Percentiles rank a stretch among this genome's conserved stretches.
Conservation (phyloP, 1,140 invertebrate species). For the Pogonomyrmex californicus region DNA sequence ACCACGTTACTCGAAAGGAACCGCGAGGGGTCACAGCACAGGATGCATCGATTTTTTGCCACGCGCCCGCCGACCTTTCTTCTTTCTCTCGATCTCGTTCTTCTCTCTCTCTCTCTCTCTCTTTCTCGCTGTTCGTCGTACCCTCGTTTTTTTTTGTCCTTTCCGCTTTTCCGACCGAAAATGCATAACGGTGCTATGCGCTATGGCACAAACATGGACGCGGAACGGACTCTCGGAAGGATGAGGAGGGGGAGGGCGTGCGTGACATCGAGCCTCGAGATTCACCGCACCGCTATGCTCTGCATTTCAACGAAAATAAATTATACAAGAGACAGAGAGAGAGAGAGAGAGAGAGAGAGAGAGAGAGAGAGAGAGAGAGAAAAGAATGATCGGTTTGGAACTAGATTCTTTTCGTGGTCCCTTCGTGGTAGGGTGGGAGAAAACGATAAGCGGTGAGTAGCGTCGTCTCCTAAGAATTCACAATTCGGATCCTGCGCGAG, state of each 20-base stretch:
- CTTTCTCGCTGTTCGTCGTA: not conserved
- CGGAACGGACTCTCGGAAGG: constrained; percentile 25
- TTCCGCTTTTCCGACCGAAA: constrained; percentile 65
- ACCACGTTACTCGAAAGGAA: constrained; percentile 52
- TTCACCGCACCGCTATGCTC: constrained; percentile 26
- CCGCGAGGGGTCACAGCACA: constrained; percentile 71
- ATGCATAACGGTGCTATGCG: constrained; percentile 83
- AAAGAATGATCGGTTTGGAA: not conserved
- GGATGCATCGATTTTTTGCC: constrained; percentile 77
- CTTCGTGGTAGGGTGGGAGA: not conserved
- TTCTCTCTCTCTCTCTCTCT: constrained; percentile 23
- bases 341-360: not conserved
- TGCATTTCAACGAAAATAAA: constrained; percentile 36
- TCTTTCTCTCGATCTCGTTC: constrained; percentile 35
- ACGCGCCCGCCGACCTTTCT: constrained; percentile 40
- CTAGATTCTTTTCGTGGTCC: not conserved
- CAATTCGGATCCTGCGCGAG: constrained; percentile 57
- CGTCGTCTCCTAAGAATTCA: constrained; percentile 53
- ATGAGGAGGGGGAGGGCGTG: constrained; percentile 73
- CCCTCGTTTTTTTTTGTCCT: constrained; percentile 28
- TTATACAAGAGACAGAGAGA: too few species aligned
- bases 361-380: not conserved
- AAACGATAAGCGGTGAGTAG: constrained; percentile 21
- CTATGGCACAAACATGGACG: constrained; percentile 32
- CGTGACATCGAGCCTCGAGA: constrained; percentile 66